A percentile compares a stretch with the other conserved stretches of the same genome.
phyloP scores from a whole-genome alignment of 2,797 vertebrate genomes.

The Schizothorax lantsangensis region DNA sequence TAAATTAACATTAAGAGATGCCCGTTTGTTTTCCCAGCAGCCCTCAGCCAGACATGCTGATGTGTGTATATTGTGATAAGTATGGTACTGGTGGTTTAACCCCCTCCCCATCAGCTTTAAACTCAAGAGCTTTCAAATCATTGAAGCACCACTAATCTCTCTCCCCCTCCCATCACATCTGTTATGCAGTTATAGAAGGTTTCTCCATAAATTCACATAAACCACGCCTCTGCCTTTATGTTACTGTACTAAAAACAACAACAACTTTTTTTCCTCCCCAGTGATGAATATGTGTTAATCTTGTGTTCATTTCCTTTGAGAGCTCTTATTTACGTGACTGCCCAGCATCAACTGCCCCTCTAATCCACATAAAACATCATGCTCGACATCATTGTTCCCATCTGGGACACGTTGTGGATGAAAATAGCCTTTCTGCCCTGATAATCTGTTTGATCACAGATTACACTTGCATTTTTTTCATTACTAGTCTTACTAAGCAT shows the following conservation, averaged over 20 bases:
- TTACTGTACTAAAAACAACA: neutral
- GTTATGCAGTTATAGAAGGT: constrained; percentile 64
- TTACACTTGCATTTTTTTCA: constrained; percentile 32
- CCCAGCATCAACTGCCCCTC: constrained; percentile 51
- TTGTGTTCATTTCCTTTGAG: constrained; percentile 59
- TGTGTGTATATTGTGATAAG: constrained; percentile 50
- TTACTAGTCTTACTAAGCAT: constrained; percentile 11
- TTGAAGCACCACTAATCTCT: constrained; percentile 77
- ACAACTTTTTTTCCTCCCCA: neutral
- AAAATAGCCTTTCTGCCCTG: constrained; percentile 55
- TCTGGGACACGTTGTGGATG: constrained; percentile 64
- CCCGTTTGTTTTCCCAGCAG: constrained; percentile 70
- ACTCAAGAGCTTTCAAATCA: constrained; percentile 77
- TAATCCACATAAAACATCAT: constrained; percentile 72
- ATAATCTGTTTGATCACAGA: constrained; percentile 59
- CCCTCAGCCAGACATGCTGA: constrained; percentile 53
- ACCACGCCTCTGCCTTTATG: neutral
- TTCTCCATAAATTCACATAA: constrained; percentile 42
- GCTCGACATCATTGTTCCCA: constrained; percentile 59
- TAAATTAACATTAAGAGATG: constrained; percentile 29
- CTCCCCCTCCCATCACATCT: constrained; percentile 72
- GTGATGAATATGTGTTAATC: constrained; percentile 29
- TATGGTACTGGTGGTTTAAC: constrained; percentile 62
- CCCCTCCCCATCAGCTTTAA: constrained; percentile 69
- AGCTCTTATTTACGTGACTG: constrained; percentile 57